Base-by-base conservation (phyloP, 2,113 vertebrate genomes). In the pig (Sus scrofa) region DNA sequence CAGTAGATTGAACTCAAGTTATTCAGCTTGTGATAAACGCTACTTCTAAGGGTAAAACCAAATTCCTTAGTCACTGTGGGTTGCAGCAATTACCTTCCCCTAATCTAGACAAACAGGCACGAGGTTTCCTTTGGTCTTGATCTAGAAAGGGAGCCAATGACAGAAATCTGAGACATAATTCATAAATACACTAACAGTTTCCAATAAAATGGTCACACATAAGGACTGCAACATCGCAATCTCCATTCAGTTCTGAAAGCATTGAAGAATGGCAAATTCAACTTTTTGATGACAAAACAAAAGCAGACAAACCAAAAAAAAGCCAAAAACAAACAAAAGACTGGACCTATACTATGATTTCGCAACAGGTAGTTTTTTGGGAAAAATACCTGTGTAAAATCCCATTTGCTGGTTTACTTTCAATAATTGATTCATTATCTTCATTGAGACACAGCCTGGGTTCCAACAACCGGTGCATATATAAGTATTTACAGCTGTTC, bases 21-120 rank as follows among this genome's bases (percentile, higher is more conserved):
- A 70, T 79, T 92, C 26, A 91, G 30, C 6, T 85, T 85, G 77
- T 16, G 14, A 73, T 94, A 75, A 89, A 88, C 30, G 77, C 30
- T 62, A 26, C 32, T 24, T 62, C 7, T 34, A 71, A n/a, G 27
- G 30, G 11, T 30, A 65, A 81, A n/a, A 90, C 8, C 27, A 75
- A 94, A 62, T 86, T 60, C 73, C 63, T 91, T 62, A 58, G 37
- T 37, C 11, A 50, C 19, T 4, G 1, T 62, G 20, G 52, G 19
- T 58, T 70, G 4, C 3, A 63, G 34, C 16, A 56, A 95, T 11
- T 54, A 9, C 4, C 70, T 16, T 90, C 1, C 19, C 19, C 11
- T 22, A 15, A 30, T 18, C 12, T 56, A 50, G 37, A 90, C n/a
- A 86, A 81, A 52, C 26, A 54, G 14, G 4, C 32, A 4, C 8